Conservation (phyloP, 2,797 vertebrate species). For the Eulemur albifrons region DNA sequence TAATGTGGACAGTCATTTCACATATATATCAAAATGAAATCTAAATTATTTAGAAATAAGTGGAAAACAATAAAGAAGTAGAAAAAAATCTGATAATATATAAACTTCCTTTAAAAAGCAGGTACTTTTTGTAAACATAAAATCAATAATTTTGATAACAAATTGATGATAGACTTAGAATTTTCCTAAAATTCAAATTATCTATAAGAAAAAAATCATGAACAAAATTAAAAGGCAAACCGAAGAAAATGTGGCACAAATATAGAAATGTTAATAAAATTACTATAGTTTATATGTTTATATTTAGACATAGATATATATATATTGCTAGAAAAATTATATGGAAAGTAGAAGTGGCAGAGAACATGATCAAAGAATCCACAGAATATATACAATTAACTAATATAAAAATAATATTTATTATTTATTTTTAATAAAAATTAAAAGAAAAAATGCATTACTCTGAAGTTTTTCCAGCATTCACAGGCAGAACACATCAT, state of each 20-base stretch:
- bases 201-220: background rate
- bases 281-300: background rate
- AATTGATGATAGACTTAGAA: background rate
- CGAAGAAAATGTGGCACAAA: background rate
- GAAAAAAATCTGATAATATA: background rate
- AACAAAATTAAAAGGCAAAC: conserved; percentile 33
- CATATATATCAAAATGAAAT: conserved; percentile 3
- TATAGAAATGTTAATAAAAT: background rate
- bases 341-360: background rate
- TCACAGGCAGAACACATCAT: background rate
- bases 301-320: background rate
- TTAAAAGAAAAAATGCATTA: conserved; percentile 1
- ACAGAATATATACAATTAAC: background rate
- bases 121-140: background rate
- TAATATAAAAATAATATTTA: background rate
- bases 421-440: background rate
- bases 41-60: conserved; percentile 14
- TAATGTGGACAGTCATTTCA: background rate
- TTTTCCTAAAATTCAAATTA: conserved; percentile 30
- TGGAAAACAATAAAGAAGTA: background rate
- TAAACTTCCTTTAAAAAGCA: conserved; percentile 27
- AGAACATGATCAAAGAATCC: background rate
- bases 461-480: background rate
- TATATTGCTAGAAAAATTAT: background rate
- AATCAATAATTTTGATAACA: conserved; percentile 14